A percentile compares a stretch with the other conserved stretches of the same genome.
Conservation (phyloP, 2,113 vertebrate genomes). For the Spilogale gracilis region DNA sequence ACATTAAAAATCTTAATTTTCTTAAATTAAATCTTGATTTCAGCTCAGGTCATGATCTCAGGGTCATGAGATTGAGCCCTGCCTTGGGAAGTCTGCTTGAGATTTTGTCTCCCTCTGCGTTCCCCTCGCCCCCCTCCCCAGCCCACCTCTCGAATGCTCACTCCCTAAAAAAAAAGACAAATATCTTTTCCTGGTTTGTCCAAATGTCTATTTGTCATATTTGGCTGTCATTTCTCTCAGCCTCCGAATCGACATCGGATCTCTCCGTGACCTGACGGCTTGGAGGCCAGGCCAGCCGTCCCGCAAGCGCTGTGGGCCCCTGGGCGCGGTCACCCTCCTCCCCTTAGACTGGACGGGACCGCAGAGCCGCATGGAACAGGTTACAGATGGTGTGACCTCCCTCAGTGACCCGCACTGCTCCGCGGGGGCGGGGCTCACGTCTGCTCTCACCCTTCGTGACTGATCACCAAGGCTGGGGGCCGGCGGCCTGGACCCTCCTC, state of each 20-base stretch:
- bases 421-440: background rate
- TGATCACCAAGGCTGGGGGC: background rate
- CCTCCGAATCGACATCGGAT: background rate
- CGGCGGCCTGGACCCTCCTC: background rate
- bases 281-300: background rate
- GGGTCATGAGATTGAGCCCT: background rate
- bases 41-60: no score
- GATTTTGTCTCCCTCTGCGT: background rate
- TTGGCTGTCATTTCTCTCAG: background rate
- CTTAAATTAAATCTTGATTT: no score
- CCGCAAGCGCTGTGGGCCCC: background rate
- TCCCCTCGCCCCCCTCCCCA: background rate
- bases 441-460: background rate
- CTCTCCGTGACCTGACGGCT: background rate
- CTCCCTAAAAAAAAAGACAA: background rate
- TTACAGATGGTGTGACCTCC: background rate
- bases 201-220: background rate
- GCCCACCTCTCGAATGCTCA: background rate
- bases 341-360: background rate
- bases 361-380: background rate
- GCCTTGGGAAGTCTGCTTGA: no score
- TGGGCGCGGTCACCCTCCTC: background rate
- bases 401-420: background rate
- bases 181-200: background rate
- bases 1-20: no score